phyloP scores from a whole-genome alignment of 2,888 invertebrate genomes.

The Gandaritis pyraliata region DNA sequence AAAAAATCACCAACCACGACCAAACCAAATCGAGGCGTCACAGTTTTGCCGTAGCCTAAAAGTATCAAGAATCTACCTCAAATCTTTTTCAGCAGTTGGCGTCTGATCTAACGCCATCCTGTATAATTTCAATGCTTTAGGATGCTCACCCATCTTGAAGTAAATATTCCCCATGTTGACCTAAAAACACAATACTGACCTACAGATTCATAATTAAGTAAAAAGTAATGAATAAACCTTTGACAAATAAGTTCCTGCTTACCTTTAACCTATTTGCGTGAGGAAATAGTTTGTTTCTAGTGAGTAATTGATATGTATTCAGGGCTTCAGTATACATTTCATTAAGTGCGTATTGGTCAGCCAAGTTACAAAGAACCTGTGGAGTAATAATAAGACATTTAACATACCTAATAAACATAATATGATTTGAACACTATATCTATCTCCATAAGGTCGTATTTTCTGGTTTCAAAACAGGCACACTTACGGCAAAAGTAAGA shows the following conservation, averaged over 20 bases:
- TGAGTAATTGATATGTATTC: constrained; percentile 97
- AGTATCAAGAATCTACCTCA: constrained; percentile 85
- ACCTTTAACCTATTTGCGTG: constrained; percentile 97
- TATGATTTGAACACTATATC: not conserved
- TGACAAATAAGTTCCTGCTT: constrained; percentile 27
- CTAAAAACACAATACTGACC: constrained; percentile 47
- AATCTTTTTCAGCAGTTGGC: constrained; percentile 95
- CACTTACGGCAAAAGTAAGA: constrained; percentile 94
- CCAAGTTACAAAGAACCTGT: constrained; percentile 97
- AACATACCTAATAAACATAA: not conserved
- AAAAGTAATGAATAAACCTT: not conserved
- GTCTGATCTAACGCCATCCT: constrained; percentile 99
- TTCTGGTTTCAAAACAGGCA: not conserved
- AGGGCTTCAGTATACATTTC: constrained; percentile 98
- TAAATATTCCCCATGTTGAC: constrained; percentile 99
- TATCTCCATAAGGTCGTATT: not conserved
- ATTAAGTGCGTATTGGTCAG: constrained; percentile 96
- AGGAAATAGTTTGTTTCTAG: constrained; percentile 96
- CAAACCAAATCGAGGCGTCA: too few relatives aligned
- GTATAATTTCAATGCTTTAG: constrained; percentile 98
- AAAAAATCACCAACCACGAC: too few relatives aligned
- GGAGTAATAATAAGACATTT: constrained; percentile 39
- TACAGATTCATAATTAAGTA: constrained; percentile 10
- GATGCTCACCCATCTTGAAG: constrained; percentile 95
- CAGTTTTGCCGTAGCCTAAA: not conserved